phyloP scores from a whole-genome alignment of 2,113 vertebrate species.

The Muntiacus muntjak region DNA sequence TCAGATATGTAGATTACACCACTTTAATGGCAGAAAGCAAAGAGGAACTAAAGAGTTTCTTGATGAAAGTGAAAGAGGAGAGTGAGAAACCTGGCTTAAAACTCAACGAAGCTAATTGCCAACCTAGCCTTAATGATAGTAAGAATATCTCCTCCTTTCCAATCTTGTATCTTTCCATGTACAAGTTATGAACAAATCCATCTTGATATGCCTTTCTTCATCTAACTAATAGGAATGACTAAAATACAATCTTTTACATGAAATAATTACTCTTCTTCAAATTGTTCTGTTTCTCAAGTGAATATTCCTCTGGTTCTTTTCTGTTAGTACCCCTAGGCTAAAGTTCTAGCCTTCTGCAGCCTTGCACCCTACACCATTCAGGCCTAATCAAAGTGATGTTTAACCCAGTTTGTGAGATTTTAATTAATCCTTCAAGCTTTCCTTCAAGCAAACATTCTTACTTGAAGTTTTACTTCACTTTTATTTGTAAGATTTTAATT shows the following conservation, averaged over 20 bases:
- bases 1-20: neutral
- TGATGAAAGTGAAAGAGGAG: neutral
- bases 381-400: conserved; percentile 52
- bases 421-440: conserved; percentile 66
- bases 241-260: neutral
- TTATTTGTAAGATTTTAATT: conserved; percentile 66
- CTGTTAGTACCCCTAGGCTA: neutral
- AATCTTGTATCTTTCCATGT: neutral
- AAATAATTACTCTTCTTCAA: conserved; percentile 1
- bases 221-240: neutral
- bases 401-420: conserved; percentile 50
- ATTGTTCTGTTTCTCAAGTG: conserved; percentile 8
- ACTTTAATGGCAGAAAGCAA: neutral
- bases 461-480: conserved; percentile 57
- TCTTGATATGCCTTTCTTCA: neutral
- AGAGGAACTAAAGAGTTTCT: neutral
- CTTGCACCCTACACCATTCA: neutral
- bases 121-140: neutral
- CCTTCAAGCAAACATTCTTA: conserved; percentile 51
- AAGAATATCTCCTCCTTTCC: neutral
- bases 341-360: neutral
- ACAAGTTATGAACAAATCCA: neutral
- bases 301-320: conserved; percentile 1
- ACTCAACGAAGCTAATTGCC: neutral
- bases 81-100: neutral